Percentiles rank a stretch among this genome's conserved stretches.
Evolutionary conservation across 2,113 vertebrate species (phyloP).

Genomic region (Talpa occidentalis): DNA sequence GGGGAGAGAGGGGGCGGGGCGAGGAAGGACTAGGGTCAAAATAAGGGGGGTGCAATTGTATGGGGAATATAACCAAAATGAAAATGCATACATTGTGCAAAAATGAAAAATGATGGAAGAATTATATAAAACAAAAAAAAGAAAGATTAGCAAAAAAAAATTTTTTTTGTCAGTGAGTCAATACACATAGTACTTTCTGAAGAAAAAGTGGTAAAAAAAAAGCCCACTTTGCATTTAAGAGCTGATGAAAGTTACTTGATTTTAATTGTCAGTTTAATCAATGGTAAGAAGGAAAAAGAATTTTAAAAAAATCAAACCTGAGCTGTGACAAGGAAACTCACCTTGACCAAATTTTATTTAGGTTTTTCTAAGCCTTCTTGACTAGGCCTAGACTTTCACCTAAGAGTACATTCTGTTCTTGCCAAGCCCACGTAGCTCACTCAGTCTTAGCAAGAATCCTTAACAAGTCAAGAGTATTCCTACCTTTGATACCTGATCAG

Average conservation of each 20-base stretch:
- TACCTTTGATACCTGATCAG: neutral
- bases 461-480: neutral
- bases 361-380: neutral
- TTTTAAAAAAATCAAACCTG: neutral
- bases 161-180: too few relatives aligned
- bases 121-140: too few relatives aligned
- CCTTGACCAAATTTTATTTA: neutral
- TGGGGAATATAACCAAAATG: too few relatives aligned
- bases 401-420: neutral
- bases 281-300: neutral
- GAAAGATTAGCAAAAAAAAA: too few relatives aligned
- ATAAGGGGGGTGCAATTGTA: too few relatives aligned
- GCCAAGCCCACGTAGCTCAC: neutral
- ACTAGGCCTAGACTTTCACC: neutral
- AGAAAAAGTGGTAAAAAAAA: constrained; percentile 10
- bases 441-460: neutral
- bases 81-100: too few relatives aligned
- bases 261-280: constrained; percentile 33
- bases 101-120: too few relatives aligned
- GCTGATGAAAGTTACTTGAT: constrained; percentile 3
- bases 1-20: too few relatives aligned
- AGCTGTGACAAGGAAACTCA: neutral
- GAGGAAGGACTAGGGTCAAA: too few relatives aligned
- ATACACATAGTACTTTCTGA: neutral
- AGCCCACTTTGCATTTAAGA: neutral